These are phyloP conservation scores for Thymelicus sylvestris DNA, from an alignment of 2,888 invertebrate genomes.

Conservation along the genomic window DNA sequence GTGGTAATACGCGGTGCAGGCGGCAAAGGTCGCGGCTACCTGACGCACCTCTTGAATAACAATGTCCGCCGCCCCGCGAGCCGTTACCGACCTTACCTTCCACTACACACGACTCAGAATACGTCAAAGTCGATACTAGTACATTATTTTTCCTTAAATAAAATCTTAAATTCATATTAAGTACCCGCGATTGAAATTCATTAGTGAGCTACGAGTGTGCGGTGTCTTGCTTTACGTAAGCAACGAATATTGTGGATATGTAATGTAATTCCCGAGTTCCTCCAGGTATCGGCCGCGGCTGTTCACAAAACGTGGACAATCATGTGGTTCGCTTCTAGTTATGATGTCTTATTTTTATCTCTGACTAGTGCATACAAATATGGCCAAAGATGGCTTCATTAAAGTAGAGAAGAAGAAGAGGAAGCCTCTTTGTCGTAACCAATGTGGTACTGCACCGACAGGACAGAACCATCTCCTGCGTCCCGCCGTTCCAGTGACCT, in stretches of 20 bases:
- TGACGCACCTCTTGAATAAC: conserved; percentile 32
- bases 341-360: no score
- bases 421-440: no score
- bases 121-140: neutral
- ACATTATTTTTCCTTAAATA: conserved; percentile 30
- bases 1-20: conserved; percentile 26
- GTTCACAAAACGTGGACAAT: no score
- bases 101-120: conserved; percentile 2
- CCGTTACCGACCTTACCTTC: neutral
- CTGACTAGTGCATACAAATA: no score
- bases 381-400: no score
- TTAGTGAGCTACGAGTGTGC: conserved; percentile 10
- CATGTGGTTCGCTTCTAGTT: no score
- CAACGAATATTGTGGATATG: neutral
- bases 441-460: no score
- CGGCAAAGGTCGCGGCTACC: conserved; percentile 39
- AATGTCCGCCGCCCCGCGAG: conserved; percentile 5
- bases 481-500: no score
- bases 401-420: no score
- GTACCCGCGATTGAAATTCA: conserved; percentile 30
- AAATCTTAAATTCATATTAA: conserved; percentile 36
- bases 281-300: no score
- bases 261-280: no score
- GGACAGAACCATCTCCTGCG: no score
- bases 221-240: conserved; percentile 17